Evolutionary conservation across 2,797 vertebrate species (phyloP), one percentile per base, ranked within the genome.

Genomic region (Alfaro cultratus): DNA sequence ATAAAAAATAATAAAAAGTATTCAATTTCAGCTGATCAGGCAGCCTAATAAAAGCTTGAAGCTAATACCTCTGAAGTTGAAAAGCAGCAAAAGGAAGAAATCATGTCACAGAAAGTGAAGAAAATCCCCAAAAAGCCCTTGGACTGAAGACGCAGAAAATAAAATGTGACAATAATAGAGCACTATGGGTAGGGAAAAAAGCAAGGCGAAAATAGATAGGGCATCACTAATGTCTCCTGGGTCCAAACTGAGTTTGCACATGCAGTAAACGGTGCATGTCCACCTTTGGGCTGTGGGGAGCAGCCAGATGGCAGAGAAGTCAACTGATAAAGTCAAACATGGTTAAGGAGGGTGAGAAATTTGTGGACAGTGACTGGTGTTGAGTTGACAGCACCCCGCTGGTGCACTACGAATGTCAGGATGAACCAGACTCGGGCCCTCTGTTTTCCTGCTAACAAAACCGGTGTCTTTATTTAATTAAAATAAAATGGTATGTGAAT

Each of bases 251-350:
- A 80, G 83, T 74, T 81, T 60, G 15, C 43, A 74, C 75, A 76
- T 15, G 34, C 31, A 43, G 53, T 79, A 77, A 87, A 80, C 45
- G 80, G 45, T 79, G 76, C 74, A 49, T 77, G 83, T 89, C 85
- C 71, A 46, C 62, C 78, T 77, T 81, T 31, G 39, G 87, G 77
- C 80, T n/a, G 82, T 18, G 80, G 51, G 79, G 72, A 85, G 84
- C 3, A 57, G 75, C 83, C 94, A 94, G 93, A 94, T 94, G 93
- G 91, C 87, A 82, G 75, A 82, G 84, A 89, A 93, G 92, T 92
- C 90, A 87, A 92, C 82, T 57, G 82, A 88, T 90, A 85, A 92
- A 93, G 91, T 94, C 91, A 90, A 90, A 87, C 89, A 76, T 92
- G 90, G 87, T 92, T 90, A 84, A 74, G 45, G 80, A 81, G 83